A percentile compares a stretch with the other conserved stretches of the same genome.
phyloP scores from a whole-genome alignment of 23 tunicate genomes.

The Corella eumyota region DNA sequence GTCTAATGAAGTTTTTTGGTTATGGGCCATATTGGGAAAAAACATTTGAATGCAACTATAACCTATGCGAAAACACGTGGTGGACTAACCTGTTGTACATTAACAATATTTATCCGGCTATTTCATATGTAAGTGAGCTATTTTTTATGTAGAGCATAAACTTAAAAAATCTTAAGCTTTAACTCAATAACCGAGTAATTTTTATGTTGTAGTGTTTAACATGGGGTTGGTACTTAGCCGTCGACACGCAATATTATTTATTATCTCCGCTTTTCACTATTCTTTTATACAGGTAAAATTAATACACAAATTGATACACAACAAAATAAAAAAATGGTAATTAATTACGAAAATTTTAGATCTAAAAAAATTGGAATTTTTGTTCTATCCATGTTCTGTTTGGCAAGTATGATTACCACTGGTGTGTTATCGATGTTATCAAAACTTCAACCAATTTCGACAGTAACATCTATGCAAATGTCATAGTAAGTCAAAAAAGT shows the following conservation, averaged over 20 bases:
- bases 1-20: background rate
- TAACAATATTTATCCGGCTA: background rate
- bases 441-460: no score
- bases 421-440: no score
- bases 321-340: no score
- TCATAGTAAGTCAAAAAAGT: no score
- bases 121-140: background rate
- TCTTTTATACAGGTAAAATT: background rate
- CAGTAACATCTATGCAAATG: no score
- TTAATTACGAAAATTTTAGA: no score
- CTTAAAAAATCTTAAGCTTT: background rate
- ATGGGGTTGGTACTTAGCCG: background rate
- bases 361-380: background rate
- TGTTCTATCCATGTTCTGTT: no score
- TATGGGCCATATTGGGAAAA: background rate
- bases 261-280: background rate
- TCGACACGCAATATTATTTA: conserved; percentile 3
- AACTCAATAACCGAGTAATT: background rate
- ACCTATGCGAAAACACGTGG: background rate
- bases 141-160: no score
- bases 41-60: background rate
- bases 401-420: no score
- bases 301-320: no score
- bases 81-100: conserved; percentile 8
- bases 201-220: background rate